phyloP scores from a whole-genome alignment of 2,888 invertebrate species.

The Aphidius colemani region DNA sequence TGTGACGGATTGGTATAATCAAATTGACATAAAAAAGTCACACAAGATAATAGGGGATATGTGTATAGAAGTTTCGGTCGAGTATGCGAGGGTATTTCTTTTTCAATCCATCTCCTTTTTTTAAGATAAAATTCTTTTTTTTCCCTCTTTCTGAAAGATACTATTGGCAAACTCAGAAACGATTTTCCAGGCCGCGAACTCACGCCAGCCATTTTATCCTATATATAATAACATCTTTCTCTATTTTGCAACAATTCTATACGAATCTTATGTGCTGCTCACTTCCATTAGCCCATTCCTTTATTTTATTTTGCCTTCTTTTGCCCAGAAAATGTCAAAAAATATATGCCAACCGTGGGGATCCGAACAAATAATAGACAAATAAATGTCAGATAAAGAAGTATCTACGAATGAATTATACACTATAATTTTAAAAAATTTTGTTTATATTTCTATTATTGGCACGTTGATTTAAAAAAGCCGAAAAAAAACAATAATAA shows the following conservation, averaged over 20 bases:
- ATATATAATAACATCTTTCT: slow-evolving; percentile 30
- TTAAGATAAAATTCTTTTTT: too few relatives aligned
- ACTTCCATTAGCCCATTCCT: slow-evolving; percentile 26
- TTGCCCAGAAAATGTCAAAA: slow-evolving; percentile 21
- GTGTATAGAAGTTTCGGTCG: too few relatives aligned
- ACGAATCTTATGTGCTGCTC: slow-evolving; percentile 22
- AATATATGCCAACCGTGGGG: slow-evolving; percentile 17
- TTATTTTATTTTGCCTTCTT: slow-evolving; percentile 19
- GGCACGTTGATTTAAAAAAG: background rate
- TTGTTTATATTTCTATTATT: background rate
- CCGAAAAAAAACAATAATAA: background rate
- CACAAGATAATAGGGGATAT: too few relatives aligned
- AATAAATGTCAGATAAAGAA: background rate
- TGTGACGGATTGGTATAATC: too few relatives aligned
- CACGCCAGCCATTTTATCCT: slow-evolving; percentile 42
- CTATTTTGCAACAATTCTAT: slow-evolving; percentile 19
- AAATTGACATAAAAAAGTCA: too few relatives aligned
- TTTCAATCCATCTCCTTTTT: too few relatives aligned
- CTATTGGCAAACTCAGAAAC: slow-evolving; percentile 52
- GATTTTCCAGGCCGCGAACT: slow-evolving; percentile 47
- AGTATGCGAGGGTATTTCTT: too few relatives aligned
- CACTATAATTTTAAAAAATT: background rate
- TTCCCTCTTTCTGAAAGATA: background rate
- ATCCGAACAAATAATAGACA: background rate
- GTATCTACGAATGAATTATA: background rate